Percentiles rank a stretch among this genome's conserved stretches.
phyloP scores from a whole-genome alignment of 1,140 invertebrate genomes.

The Berghia stephanieae region DNA sequence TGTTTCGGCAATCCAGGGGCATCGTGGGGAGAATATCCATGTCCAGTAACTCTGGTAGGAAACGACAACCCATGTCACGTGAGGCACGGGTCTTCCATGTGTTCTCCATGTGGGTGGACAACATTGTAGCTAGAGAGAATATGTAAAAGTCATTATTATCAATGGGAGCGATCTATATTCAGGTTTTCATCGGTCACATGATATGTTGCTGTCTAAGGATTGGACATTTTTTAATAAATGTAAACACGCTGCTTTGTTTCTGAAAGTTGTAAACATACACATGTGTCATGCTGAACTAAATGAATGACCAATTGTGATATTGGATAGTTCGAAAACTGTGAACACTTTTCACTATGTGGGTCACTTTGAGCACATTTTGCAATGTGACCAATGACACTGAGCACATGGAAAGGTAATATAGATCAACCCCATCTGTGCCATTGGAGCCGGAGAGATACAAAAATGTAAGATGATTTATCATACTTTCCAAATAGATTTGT shows the following conservation, averaged over 20 bases:
- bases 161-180: neutral
- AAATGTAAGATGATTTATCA: no score
- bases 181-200: neutral
- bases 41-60: constrained; percentile 26
- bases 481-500: no score
- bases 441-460: no score
- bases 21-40: constrained; percentile 4
- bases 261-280: neutral
- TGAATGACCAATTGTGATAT: no score
- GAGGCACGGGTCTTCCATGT: constrained; percentile 14
- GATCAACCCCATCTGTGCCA: no score
- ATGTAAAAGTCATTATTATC: neutral
- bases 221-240: neutral
- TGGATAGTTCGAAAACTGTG: no score
- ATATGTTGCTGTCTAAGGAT: neutral
- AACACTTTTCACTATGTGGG: no score
- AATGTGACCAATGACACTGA: no score
- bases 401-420: no score
- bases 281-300: no score
- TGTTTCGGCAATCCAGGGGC: constrained; percentile 12
- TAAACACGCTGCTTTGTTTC: neutral
- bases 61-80: constrained; percentile 22
- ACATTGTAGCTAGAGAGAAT: neutral
- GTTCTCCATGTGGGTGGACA: constrained; percentile 20
- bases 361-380: no score